Conservation (phyloP, 2,113 vertebrate species). For the Stegostoma tigrinum region DNA sequence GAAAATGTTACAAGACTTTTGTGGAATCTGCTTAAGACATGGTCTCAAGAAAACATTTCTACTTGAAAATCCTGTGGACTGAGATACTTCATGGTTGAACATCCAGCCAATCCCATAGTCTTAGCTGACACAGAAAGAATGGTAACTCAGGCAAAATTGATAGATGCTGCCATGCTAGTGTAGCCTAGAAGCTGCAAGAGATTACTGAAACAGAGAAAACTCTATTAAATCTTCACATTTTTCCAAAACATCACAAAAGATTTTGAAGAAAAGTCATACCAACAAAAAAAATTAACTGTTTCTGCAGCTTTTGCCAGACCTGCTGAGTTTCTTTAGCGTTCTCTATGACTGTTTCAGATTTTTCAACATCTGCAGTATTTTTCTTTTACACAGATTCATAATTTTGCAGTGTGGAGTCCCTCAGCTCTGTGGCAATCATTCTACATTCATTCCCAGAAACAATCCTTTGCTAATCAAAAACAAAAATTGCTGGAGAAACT, state of each 20-base stretch:
- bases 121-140: background rate
- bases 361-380: no score
- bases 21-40: background rate
- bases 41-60: background rate
- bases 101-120: background rate
- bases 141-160: background rate
- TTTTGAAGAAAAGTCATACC: no score
- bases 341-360: no score
- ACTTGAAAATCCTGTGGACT: background rate
- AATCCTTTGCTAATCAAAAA: no score
- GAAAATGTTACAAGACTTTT: background rate
- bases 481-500: no score
- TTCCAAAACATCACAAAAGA: background rate
- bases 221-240: background rate
- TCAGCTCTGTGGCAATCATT: no score
- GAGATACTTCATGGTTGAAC: background rate
- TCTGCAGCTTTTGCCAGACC: no score
- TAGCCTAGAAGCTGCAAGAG: background rate
- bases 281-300: no score
- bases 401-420: no score
- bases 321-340: no score
- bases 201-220: background rate
- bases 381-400: no score
- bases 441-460: no score
- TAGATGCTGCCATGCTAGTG: background rate